These are phyloP conservation scores for Pithys albifrons DNA, from an alignment of 2,113 vertebrate genomes.

Conservation along the genomic window DNA sequence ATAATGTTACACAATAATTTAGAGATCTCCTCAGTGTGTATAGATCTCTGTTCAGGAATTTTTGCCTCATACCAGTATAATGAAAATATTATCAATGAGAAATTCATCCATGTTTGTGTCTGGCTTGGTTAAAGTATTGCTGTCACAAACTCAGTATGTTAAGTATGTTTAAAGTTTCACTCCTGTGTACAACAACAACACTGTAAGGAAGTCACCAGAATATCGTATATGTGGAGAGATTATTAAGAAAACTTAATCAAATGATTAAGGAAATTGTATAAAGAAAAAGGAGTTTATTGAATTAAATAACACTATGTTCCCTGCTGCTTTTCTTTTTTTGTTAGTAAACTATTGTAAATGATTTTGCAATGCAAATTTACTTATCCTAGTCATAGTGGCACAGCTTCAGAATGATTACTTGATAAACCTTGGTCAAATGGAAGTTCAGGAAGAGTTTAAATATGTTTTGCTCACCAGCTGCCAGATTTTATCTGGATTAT, in stretches of 20 bases:
- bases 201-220: not conserved
- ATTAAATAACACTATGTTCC: not conserved
- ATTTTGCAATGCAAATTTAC: not conserved
- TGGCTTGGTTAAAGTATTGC: slow-evolving; percentile 12
- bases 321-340: not conserved
- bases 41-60: not conserved
- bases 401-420: not conserved
- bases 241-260: not conserved
- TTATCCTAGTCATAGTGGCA: not conserved
- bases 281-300: not conserved
- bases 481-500: not conserved
- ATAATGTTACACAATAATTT: not conserved
- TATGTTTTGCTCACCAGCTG: slow-evolving; percentile 29
- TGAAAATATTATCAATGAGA: not conserved
- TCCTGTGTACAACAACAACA: not conserved
- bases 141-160: not conserved
- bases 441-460: slow-evolving; percentile 51
- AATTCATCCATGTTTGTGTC: not conserved
- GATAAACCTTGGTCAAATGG: slow-evolving; percentile 2
- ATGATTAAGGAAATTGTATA: not conserved
- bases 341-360: not conserved
- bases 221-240: not conserved
- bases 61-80: not conserved
- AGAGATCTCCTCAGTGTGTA: not conserved
- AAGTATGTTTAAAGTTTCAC: not conserved